A percentile compares a stretch with the other conserved stretches of the same genome.
phyloP scores from a whole-genome alignment of 2,797 vertebrate species.

The Onychomys torridus region DNA sequence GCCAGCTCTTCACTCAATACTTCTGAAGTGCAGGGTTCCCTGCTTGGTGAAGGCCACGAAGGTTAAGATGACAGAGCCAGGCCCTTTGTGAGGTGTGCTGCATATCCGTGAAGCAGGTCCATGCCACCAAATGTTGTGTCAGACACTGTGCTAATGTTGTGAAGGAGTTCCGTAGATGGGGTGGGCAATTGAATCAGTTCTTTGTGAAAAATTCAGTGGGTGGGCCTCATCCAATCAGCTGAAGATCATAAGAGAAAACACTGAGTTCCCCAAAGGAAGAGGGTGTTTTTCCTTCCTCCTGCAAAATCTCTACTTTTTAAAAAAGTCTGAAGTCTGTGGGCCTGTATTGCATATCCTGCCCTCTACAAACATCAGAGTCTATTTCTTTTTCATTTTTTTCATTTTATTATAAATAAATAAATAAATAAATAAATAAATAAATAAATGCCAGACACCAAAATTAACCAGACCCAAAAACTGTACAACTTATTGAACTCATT shows the following conservation, averaged over 20 bases:
- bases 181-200: background rate
- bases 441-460: background rate
- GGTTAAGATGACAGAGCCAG: background rate
- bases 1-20: background rate
- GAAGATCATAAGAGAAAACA: background rate
- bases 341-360: too few species aligned
- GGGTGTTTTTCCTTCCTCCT: background rate
- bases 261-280: background rate
- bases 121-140: background rate
- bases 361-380: too few species aligned
- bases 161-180: background rate
- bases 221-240: background rate
- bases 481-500: background rate
- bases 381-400: background rate
- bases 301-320: too few species aligned
- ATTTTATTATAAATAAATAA: background rate
- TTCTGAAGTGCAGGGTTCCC: background rate
- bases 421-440: background rate
- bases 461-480: background rate
- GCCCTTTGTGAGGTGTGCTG: background rate
- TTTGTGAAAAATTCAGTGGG: background rate
- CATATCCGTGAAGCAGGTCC: accelerated
- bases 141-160: background rate
- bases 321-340: background rate
- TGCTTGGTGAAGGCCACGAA: background rate